These are phyloP conservation scores for Panagrolaimus sp. DNA, from an alignment of 1,140 invertebrate species.

Conservation along the genomic window DNA sequence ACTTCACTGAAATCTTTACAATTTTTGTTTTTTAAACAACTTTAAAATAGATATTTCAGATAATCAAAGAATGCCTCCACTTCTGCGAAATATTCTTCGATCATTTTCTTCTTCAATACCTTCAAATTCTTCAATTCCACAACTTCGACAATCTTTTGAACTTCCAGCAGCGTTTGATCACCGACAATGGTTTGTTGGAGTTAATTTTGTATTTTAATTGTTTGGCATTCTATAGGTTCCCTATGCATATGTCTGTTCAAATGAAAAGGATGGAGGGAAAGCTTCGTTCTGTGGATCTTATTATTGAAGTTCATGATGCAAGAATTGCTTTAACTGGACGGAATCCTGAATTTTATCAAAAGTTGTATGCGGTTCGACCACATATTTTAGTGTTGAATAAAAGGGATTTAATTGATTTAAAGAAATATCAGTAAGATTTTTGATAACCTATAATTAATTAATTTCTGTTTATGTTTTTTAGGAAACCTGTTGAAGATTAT, in stretches of 20 bases:
- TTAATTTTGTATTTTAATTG: no score
- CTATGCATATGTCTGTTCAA: conserved; percentile 55
- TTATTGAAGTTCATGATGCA: conserved; percentile 86
- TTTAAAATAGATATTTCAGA: no score
- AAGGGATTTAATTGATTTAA: conserved; percentile 69
- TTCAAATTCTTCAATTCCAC: background rate
- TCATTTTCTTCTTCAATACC: background rate
- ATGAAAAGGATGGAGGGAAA: conserved; percentile 80
- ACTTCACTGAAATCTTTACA: no score
- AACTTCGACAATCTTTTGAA: conserved; percentile 13
- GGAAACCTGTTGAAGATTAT: conserved; percentile 51
- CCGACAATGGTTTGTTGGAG: conserved; percentile 18
- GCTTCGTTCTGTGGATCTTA: conserved; percentile 77
- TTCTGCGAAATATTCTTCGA: no score
- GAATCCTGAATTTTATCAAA: conserved; percentile 63
- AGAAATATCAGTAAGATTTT: conserved; percentile 47
- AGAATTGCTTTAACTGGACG: conserved; percentile 67
- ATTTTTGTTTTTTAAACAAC: no score
- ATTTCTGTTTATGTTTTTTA: conserved; percentile 26
- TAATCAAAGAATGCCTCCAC: no score
- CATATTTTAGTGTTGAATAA: conserved; percentile 81
- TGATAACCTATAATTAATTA: background rate
- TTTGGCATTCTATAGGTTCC: no score
- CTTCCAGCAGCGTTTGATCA: conserved; percentile 38
- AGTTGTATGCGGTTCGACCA: conserved; percentile 74